A percentile compares a stretch with the other conserved stretches of the same genome.
phyloP scores from a whole-genome alignment of 2,888 invertebrate genomes.

The Luperina nickerlii region DNA sequence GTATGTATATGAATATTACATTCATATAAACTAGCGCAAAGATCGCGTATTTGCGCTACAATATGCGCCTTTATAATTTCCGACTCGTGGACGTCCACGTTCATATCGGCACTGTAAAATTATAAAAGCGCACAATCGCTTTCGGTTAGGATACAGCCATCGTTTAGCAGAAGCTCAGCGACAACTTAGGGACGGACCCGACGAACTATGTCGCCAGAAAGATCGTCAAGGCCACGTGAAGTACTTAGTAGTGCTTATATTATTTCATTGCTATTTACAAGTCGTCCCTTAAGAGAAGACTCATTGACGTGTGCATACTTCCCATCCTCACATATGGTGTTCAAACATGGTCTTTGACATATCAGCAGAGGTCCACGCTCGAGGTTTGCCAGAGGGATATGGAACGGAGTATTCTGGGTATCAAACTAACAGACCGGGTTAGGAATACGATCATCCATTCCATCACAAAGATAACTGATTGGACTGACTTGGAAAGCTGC shows the following conservation, averaged over 20 bases:
- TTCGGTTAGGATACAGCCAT: background rate
- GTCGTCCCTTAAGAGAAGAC: too few relatives aligned
- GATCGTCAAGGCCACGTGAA: background rate
- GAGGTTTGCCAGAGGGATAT: too few relatives aligned
- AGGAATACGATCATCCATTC: background rate
- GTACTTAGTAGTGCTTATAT: background rate
- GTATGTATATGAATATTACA: background rate
- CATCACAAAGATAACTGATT: background rate
- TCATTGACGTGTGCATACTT: too few relatives aligned
- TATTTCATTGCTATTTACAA: too few relatives aligned
- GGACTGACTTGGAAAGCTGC: background rate
- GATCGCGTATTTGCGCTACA: background rate
- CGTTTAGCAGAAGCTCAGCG: background rate
- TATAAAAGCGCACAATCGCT: background rate
- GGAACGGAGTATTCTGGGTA: too few relatives aligned
- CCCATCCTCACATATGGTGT: too few relatives aligned
- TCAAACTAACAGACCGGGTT: too few relatives aligned
- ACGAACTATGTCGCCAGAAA: background rate
- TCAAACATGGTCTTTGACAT: too few relatives aligned
- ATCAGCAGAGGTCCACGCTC: too few relatives aligned
- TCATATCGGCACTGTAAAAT: background rate
- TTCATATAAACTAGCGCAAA: background rate
- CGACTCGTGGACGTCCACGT: background rate
- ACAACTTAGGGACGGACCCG: background rate
- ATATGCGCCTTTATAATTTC: background rate